These are phyloP conservation scores for Rousettus leschenaultii DNA, from an alignment of 2,113 vertebrate species.

Conservation along the genomic window DNA sequence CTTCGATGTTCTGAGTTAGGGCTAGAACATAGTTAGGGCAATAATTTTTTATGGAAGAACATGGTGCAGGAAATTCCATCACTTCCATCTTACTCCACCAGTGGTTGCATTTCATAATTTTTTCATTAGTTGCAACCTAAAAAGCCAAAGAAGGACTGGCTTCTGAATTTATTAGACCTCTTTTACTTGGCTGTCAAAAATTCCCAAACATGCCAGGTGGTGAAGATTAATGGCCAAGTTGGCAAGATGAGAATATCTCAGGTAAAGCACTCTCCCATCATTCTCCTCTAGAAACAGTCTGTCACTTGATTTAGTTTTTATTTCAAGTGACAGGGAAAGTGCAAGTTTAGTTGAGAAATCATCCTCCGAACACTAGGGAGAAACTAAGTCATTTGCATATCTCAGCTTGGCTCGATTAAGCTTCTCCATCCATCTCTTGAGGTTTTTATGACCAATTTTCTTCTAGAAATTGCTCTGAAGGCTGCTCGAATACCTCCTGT, in stretches of 20 bases:
- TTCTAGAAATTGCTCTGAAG: background rate
- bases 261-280: conserved; percentile 44
- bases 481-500: background rate
- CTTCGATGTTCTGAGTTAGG: background rate
- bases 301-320: conserved; percentile 75
- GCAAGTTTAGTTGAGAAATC: conserved; percentile 74
- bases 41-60: background rate
- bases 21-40: too few relatives aligned
- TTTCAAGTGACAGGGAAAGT: conserved; percentile 73
- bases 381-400: conserved; percentile 57
- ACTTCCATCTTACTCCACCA: background rate
- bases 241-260: conserved; percentile 59
- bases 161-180: background rate
- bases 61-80: background rate
- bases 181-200: conserved; percentile 47
- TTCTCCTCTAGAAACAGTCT: conserved; percentile 36
- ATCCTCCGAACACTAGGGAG: conserved; percentile 40
- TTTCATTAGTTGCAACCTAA: conserved; percentile 18
- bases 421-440: background rate
- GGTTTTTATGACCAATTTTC: background rate
- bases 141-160: background rate
- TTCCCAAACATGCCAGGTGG: conserved; percentile 36
- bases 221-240: conserved; percentile 59
- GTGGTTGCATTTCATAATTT: background rate
- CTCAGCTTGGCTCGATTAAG: conserved; percentile 61